phyloP scores from a whole-genome alignment of 1,140 invertebrate genomes.

The Eriosoma lanigerum region DNA sequence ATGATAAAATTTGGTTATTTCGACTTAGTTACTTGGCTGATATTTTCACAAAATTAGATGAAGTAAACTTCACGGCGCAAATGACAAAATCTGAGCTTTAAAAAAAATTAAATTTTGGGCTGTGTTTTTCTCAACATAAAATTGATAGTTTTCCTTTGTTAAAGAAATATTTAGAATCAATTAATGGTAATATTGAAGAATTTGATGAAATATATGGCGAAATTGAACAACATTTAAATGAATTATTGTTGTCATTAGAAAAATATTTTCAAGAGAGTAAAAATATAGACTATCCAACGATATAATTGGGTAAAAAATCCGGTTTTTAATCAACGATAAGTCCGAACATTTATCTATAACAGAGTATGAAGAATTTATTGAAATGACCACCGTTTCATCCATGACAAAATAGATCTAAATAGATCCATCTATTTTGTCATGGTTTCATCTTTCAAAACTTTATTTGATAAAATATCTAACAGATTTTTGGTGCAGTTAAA shows the following conservation, averaged over 20 bases:
- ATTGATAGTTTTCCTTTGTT: neutral
- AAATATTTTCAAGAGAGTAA: constrained; percentile 7
- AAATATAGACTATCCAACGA: neutral
- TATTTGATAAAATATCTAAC: constrained; percentile 7
- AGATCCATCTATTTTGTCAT: neutral
- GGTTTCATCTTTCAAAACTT: neutral
- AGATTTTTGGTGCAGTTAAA: neutral
- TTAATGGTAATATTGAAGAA: constrained; percentile 1
- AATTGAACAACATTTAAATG: neutral
- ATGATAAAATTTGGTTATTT: no score
- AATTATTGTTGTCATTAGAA: neutral
- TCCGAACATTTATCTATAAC: neutral
- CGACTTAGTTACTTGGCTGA: no score
- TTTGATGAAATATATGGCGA: neutral
- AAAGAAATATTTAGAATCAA: neutral
- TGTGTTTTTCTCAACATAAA: no score
- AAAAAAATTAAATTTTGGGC: no score
- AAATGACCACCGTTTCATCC: neutral
- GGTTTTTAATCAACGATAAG: constrained; percentile 11
- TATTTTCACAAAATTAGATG: no score
- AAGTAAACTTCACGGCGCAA: no score
- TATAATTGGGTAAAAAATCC: neutral
- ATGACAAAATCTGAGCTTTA: no score
- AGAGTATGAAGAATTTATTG: neutral
- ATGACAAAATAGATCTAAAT: no score